These are phyloP conservation scores for Penaeus chinensis DNA, from an alignment of 1,140 invertebrate species.

Conservation along the genomic window DNA sequence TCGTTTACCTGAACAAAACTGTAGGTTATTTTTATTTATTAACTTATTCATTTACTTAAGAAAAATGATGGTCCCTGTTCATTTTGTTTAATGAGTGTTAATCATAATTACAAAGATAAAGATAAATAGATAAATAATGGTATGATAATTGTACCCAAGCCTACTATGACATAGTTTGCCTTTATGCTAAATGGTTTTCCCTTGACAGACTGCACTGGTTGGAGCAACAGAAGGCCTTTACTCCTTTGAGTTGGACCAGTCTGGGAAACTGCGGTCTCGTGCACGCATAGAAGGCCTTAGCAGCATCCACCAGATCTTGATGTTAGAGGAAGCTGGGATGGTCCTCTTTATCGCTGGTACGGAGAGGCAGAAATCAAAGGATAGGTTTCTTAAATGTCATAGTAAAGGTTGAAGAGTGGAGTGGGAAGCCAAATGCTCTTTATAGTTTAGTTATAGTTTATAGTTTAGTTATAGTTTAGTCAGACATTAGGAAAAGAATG, in stretches of 20 bases:
- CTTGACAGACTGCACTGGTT: constrained; percentile 69
- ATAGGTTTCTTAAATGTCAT: too few species aligned
- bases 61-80: background rate
- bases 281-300: constrained; percentile 76
- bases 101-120: too few species aligned
- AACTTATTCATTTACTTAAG: background rate
- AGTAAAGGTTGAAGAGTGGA: too few species aligned
- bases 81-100: background rate
- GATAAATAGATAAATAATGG: background rate
- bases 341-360: constrained; percentile 76
- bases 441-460: too few species aligned
- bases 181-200: background rate
- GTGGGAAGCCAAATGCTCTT: too few species aligned
- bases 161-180: background rate
- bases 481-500: too few species aligned
- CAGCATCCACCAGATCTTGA: constrained; percentile 75
- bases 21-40: constrained; percentile 5
- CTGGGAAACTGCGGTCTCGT: constrained; percentile 66
- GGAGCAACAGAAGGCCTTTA: constrained; percentile 74
- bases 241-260: constrained; percentile 66
- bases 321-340: constrained; percentile 72
- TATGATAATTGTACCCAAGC: background rate
- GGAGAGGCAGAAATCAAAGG: background rate
- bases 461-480: too few species aligned
- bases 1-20: constrained; percentile 33